Conservation (phyloP, 2,888 invertebrate species). For the Elysia crispata region DNA sequence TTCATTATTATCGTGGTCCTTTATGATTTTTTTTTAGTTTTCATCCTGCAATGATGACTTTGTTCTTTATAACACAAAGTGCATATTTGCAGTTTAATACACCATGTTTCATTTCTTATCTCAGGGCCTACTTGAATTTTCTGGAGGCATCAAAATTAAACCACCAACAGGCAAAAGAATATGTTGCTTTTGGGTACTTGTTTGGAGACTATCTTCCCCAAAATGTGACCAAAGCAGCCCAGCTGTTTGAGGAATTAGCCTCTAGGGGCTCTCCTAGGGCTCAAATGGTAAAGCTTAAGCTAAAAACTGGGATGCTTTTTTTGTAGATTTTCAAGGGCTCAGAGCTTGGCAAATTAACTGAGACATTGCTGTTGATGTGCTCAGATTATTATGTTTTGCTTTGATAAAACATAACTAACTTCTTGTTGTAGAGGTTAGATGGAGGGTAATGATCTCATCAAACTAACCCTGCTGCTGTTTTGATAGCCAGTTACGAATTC, state of each 20-base stretch:
- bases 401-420: too few species aligned
- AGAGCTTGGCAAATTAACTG: too few species aligned
- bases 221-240: conserved; percentile 86
- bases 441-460: too few species aligned
- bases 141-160: conserved; percentile 88
- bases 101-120: background rate
- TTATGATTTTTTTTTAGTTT: too few species aligned
- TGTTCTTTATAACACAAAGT: too few species aligned
- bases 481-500: background rate
- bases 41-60: too few species aligned
- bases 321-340: background rate
- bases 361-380: too few species aligned
- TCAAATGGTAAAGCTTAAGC: conserved; percentile 84
- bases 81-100: too few species aligned
- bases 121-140: conserved; percentile 85
- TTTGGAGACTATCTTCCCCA: conserved; percentile 89
- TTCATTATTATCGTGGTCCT: too few species aligned
- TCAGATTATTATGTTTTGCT: too few species aligned
- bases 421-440: background rate
- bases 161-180: conserved; percentile 88
- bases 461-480: too few species aligned
- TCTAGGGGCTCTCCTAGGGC: conserved; percentile 90
- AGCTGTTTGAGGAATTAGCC: conserved; percentile 87
- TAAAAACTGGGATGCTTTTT: background rate
- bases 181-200: conserved; percentile 92